Base-by-base conservation (phyloP, 1,140 invertebrate species). In the Drosophila rhopaloa region DNA sequence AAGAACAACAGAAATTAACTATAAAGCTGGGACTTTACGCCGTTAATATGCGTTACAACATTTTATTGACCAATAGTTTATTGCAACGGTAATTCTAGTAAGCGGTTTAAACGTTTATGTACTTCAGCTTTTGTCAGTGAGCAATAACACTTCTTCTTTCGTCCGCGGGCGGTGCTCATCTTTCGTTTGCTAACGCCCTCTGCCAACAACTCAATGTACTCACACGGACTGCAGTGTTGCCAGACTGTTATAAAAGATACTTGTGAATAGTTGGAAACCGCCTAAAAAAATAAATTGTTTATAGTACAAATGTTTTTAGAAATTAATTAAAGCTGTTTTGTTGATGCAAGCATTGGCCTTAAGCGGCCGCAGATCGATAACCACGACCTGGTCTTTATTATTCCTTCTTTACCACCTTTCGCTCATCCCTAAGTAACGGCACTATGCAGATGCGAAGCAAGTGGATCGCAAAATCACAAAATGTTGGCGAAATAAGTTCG, bases 401-500 rank as follows among this genome's bases (percentile, higher is more conserved):
- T 16, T 14, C 13, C 19, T 43, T 43, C 38, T 47, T 29, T 53
- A 9, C 6, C 13, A 0, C 14, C 1, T 10, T 7, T 10, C 10
- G 14, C 10, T 13, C 67, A 71, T 55, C 77, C 29, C 16, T 19
- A 67, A 46, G 51, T 85, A 85, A 86, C 82, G 82, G 82, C 57
- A 57, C 43, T 54, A 43, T 46, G 55, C 59, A 71, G 55, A 77
- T 65, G 79, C 56, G 35, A 80, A 76, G 58, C 61, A 78, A 83
- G 50, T 67, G 54, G 71, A 53, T 37, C 50, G 32, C 16, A 46
- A 43, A 63, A 81, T 43, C 59, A 66, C 79, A 85, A 86, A 85
- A 85, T 85, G 82, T 78, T 76, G 74, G 58, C 80, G 76, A 70
- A 81, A 86, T 86, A 78, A 81, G 56, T 67, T 84, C 44, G 67